Evolutionary conservation across 2,113 vertebrate species (phyloP), one percentile per base, ranked within the genome.

Genomic region (Microcebus tavaratra): DNA sequence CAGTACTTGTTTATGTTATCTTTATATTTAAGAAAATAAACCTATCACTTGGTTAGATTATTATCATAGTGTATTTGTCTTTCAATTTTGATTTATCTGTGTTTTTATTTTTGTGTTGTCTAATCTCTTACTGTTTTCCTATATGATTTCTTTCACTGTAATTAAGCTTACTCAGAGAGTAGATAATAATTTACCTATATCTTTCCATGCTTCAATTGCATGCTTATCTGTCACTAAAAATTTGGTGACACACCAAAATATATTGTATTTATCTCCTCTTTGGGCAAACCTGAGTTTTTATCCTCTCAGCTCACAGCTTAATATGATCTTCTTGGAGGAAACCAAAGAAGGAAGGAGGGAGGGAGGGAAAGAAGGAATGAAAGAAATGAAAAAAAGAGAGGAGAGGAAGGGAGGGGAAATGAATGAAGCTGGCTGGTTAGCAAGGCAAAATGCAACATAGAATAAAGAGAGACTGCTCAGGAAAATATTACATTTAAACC

Each of bases 401-500:
- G n/a, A 5, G 2, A 18, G 8, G 45, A 45, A 45, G 48, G 6
- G 7, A 5, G 50, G 17, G 36, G 72, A 50, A 13, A 53, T 27
- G 11, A 25, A 75, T n/a, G 45, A 61, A 55, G 1, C 61, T 83
- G 92, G 57, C 57, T 78, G 45, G 48, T 73, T 36, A 93, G 65
- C 80, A 88, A 84, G 73, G 61, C 95, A 84, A 86, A 72, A 70
- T 39, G 68, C 67, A 91, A 76, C 72, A 20, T 4, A 68, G 73
- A 94, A 53, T 42, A 65, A 21, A 59, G 31, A 93, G 31, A 67
- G 85, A 73, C 59, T 68, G 45, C 39, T 88, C 55, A n/a, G 63
- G 76, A 96, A 95, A 94, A 70, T 79, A 63, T 14, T 57, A 79
- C 78, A 68, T 95, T 83, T 96, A 85, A 95, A 90, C 48, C 79